These are phyloP conservation scores for Drosophila oshimai DNA, from an alignment of 1,140 invertebrate species.

Conservation along the genomic window DNA sequence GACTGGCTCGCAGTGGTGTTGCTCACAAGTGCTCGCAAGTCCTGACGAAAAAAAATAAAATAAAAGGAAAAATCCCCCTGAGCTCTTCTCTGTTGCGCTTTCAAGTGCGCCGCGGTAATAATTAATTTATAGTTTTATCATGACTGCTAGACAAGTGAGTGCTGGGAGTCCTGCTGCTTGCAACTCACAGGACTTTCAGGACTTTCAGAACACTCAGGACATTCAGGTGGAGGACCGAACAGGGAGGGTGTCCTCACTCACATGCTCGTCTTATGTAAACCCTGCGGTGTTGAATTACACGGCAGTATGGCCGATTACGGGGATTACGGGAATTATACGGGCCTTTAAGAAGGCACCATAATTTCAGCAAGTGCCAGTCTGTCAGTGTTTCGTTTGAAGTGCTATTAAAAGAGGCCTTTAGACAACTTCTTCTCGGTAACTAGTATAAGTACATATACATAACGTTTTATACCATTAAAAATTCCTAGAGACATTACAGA, in stretches of 20 bases:
- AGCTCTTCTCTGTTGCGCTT: constrained; percentile 37
- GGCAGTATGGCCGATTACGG: background rate
- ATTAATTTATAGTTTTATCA: constrained; percentile 83
- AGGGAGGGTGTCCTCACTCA: constrained; percentile 21
- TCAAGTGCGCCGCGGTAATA: constrained; percentile 81
- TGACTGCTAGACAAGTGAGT: constrained; percentile 70
- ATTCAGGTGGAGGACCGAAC: no score
- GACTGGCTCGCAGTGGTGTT: constrained; percentile 69
- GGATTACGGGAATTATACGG: background rate
- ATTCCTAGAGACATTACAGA: no score
- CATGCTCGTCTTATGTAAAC: background rate
- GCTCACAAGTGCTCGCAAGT: constrained; percentile 73
- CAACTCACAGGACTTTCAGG: constrained; percentile 5
- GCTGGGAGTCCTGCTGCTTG: constrained; percentile 14
- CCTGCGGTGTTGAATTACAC: constrained; percentile 23
- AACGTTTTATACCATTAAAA: no score
- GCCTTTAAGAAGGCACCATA: background rate
- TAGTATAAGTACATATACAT: no score
- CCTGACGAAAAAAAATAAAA: no score
- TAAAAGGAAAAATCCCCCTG: constrained; percentile 7
- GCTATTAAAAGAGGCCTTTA: background rate
- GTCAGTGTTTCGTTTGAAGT: background rate
- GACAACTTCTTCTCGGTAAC: no score
- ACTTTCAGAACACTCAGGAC: no score
- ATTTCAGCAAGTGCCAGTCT: constrained; percentile 2